Evolutionary conservation across 2,797 vertebrate genomes (phyloP), one percentile per base, ranked within the genome.

Genomic region (Enteromius afrohamiltoni): DNA sequence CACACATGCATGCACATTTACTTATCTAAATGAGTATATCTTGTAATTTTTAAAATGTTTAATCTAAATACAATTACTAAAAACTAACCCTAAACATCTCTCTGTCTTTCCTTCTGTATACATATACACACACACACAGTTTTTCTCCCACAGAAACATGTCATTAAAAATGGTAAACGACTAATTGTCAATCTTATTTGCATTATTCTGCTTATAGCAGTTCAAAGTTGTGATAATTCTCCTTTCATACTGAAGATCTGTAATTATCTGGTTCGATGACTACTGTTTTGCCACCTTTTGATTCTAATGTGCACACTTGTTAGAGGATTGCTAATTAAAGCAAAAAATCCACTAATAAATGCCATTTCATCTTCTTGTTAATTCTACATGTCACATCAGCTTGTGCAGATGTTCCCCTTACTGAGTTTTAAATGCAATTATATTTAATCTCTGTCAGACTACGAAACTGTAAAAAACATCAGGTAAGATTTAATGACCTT

Each of bases 231-330:
- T 47, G 58, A 70, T 14, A 55, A n/a, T 80, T 29, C 16, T 29
- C 10, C 9, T 80, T 21, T 13, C 65, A n/a, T 51, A 47, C 21
- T 68, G 14, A 37, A 68, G 17, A 45, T 69, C 21, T 69, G 2
- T 79, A 26, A 79, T 67, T 68, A 79, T 79, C 64, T 7, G 13
- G 11, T 40, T 68, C 2, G 2, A 40, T 37, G 77, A 55, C 45
- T 79, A 29, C 45, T 79, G 64, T 40, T 79, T 68, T 68, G 47
- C 31, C 45, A 69, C 31, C 64, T 37, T 79, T 68, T 68, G 26
- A 79, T 21, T 47, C 23, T 40, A 76, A 76, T 76, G 53, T 65
- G 47, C 26, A 13, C 76, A 71, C 70, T 86, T 80, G 37, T 71
- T 79, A 40, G 40, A 76, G 31, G 16, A 70, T 29, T 70, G 68